Evolutionary conservation across 2,113 vertebrate genomes (phyloP).

Genomic region (Sitta europaea): DNA sequence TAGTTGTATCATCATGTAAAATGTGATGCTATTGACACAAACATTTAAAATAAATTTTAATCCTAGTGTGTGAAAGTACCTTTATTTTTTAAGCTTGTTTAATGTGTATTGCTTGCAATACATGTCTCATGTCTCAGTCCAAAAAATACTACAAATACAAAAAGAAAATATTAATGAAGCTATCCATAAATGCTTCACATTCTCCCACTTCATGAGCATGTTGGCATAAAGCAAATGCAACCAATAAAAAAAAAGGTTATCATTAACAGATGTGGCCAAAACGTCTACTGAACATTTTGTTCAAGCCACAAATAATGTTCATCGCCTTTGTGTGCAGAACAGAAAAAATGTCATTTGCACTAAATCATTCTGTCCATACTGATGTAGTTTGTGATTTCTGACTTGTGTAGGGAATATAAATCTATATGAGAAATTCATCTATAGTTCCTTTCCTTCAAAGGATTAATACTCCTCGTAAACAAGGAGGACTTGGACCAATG

Average conservation of each 20-base stretch:
- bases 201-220: neutral
- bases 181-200: neutral
- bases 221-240: neutral
- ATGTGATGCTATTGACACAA: neutral
- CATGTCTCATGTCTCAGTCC: neutral
- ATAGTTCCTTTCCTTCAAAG: constrained; percentile 65
- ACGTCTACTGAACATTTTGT: neutral
- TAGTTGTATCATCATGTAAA: neutral
- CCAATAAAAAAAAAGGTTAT: neutral
- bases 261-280: neutral
- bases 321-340: neutral
- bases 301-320: neutral
- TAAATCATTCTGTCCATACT: neutral
- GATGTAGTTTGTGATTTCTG: neutral
- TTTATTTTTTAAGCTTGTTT: neutral
- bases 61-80: neutral
- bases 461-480: constrained; percentile 94
- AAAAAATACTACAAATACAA: neutral
- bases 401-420: neutral
- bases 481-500: constrained; percentile 91
- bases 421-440: neutral
- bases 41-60: neutral
- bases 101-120: neutral
- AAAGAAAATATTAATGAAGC: neutral
- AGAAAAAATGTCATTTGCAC: neutral